Percentiles rank a stretch among this genome's conserved stretches.
Conservation (phyloP, 2,888 invertebrate genomes). For the Hypselothyrea guttata region DNA sequence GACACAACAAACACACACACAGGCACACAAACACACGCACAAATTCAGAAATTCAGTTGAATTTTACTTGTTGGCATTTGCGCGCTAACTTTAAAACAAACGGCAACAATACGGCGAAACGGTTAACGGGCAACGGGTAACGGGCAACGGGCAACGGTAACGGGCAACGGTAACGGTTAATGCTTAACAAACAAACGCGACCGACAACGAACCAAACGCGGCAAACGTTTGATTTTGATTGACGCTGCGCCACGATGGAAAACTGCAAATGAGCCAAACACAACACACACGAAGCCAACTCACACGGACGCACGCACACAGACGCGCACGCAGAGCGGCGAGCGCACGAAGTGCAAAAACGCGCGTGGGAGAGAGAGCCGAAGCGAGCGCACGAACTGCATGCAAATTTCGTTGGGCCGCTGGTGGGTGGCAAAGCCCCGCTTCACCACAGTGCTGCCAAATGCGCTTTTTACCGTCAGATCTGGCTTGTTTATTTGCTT, state of each 20-base stretch:
- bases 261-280: conserved; percentile 64
- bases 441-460: too few species aligned
- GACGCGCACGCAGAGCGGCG: conserved; percentile 14
- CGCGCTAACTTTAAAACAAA: conserved; percentile 25
- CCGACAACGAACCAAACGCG: conserved; percentile 67
- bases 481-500: too few species aligned
- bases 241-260: conserved; percentile 67
- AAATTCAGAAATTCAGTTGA: conserved; percentile 35
- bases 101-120: not conserved
- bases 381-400: conserved; percentile 36
- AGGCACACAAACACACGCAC: too few species aligned
- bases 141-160: too few species aligned
- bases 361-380: not conserved
- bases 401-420: too few species aligned
- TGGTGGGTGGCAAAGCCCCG: too few species aligned
- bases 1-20: too few species aligned
- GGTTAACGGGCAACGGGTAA: not conserved
- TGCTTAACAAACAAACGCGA: conserved; percentile 22
- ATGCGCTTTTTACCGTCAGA: too few species aligned
- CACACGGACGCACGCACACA: conserved; percentile 21
- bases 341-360: conserved; percentile 6
- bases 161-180: not conserved
- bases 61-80: conserved; percentile 49
- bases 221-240: conserved; percentile 76
- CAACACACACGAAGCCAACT: conserved; percentile 16